Evolutionary conservation across 2,888 invertebrate species (phyloP).

Genomic region (Callosobruchus maculatus): DNA sequence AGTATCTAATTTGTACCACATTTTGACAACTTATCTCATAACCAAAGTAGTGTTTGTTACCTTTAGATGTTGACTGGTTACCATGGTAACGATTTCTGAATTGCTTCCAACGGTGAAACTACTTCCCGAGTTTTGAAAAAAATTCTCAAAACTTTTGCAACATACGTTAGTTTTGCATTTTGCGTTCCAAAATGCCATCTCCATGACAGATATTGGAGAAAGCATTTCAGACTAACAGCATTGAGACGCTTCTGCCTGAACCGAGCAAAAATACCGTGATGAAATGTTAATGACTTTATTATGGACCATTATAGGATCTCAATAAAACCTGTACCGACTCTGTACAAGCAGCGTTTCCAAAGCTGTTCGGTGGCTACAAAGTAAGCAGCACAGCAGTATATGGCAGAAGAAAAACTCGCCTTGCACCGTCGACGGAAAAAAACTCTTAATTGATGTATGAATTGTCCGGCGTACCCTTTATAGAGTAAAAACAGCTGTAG

Average conservation of each 20-base stretch:
- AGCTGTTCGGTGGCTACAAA: background rate
- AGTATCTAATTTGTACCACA: too few species aligned
- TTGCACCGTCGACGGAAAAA: background rate
- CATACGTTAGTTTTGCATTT: too few species aligned
- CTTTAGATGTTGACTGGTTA: too few species aligned
- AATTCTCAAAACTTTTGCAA: too few species aligned
- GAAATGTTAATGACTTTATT: background rate
- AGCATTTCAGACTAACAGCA: too few species aligned
- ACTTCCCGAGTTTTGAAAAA: too few species aligned
- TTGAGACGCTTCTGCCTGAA: background rate
- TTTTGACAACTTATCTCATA: too few species aligned
- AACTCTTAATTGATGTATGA: background rate
- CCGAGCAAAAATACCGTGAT: background rate
- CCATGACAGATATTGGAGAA: too few species aligned
- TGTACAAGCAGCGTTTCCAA: background rate
- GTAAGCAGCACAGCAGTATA: background rate
- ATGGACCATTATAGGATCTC: background rate
- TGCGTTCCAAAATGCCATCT: too few species aligned
- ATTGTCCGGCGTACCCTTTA: background rate
- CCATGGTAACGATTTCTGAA: too few species aligned
- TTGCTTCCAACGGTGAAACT: too few species aligned
- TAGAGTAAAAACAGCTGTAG: slow-evolving; percentile 10
- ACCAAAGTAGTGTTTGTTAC: too few species aligned
- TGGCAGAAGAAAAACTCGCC: background rate
- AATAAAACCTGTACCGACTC: background rate